Conservation (phyloP, 2,797 vertebrate genomes). For the Hirundo rustica region DNA sequence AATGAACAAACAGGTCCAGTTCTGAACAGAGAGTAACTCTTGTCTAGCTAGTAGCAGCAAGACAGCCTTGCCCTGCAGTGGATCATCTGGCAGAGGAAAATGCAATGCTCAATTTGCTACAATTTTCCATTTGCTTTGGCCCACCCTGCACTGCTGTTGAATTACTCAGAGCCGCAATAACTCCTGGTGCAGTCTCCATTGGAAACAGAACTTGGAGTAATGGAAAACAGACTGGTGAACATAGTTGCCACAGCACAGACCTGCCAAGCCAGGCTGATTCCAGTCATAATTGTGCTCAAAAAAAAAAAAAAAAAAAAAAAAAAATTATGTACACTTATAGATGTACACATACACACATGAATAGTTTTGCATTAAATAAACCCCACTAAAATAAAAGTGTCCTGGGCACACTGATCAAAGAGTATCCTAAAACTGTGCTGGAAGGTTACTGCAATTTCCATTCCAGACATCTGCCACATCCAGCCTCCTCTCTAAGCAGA, state of each 20-base stretch:
- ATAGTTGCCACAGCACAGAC: neutral
- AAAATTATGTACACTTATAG: neutral
- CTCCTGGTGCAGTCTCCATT: neutral
- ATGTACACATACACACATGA: neutral
- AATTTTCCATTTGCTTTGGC: neutral
- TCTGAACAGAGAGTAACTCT: neutral
- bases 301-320: neutral
- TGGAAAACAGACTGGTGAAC: neutral
- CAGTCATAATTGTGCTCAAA: neutral
- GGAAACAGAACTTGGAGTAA: neutral
- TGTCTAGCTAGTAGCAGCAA: neutral
- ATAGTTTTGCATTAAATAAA: neutral
- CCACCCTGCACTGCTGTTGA: neutral
- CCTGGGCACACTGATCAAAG: neutral
- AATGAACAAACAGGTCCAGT: neutral
- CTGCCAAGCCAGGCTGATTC: neutral
- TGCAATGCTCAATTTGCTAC: neutral
- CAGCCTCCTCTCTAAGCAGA: neutral
- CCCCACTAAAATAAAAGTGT: neutral
- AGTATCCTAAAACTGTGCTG: neutral
- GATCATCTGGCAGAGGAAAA: neutral
- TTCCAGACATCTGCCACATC: constrained; percentile 36
- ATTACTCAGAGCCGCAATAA: neutral
- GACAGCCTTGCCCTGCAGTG: neutral
- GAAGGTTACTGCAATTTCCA: constrained; percentile 2